Conservation (phyloP, 2,888 invertebrate genomes). For the Aphodius sticticus region DNA sequence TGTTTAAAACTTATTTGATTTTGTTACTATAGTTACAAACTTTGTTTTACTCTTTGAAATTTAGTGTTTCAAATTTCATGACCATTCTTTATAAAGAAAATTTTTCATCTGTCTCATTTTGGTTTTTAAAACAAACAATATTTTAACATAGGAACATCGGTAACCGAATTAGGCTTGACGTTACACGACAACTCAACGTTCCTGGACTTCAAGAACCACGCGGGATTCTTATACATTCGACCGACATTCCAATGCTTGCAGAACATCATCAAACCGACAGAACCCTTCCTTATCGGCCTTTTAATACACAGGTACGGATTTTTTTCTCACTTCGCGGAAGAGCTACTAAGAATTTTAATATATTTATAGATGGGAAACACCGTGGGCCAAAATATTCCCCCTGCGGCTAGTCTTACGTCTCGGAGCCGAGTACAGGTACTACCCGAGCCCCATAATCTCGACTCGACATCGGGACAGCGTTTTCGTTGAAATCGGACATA, state of each 20-base stretch:
- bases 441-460: conserved; percentile 84
- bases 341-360: background rate
- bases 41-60: no score
- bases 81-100: no score
- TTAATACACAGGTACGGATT: conserved; percentile 71
- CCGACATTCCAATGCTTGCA: conserved; percentile 84
- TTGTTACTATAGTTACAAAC: no score
- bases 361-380: conserved; percentile 73
- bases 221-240: conserved; percentile 83
- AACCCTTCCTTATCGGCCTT: conserved; percentile 80
- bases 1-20: no score
- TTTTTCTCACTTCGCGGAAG: background rate
- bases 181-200: conserved; percentile 69
- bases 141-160: conserved; percentile 66
- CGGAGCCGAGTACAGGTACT: conserved; percentile 86
- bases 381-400: conserved; percentile 84
- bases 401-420: conserved; percentile 77
- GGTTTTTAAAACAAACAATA: no score
- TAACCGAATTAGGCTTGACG: conserved; percentile 75
- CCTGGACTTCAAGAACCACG: conserved; percentile 75
- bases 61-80: no score
- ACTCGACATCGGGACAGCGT: conserved; percentile 79
- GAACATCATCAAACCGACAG: conserved; percentile 74
- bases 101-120: no score
- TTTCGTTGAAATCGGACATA: conserved; percentile 86